Percentiles rank a stretch among this genome's conserved stretches.
These are phyloP conservation scores for Diaprepes abbreviatus DNA, from an alignment of 2,888 invertebrate genomes.

Conservation along the genomic window DNA sequence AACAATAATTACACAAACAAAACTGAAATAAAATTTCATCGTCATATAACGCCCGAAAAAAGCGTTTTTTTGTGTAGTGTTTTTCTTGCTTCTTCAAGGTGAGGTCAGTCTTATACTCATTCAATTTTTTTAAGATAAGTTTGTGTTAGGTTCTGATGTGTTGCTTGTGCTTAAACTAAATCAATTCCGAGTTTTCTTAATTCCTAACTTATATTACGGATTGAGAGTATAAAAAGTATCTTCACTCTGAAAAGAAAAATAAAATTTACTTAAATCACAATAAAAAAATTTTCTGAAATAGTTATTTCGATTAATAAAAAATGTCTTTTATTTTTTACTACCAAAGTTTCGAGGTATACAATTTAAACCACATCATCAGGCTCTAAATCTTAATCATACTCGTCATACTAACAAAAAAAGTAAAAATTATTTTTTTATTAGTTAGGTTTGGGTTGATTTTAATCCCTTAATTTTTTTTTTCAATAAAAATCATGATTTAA, in stretches of 20 bases:
- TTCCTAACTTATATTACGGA: conserved; percentile 48
- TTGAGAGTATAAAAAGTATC: conserved; percentile 52
- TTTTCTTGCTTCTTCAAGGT: conserved; percentile 26
- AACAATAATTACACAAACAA: conserved; percentile 57
- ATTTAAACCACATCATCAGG: too few relatives aligned
- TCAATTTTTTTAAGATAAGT: conserved; percentile 23
- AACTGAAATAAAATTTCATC: conserved; percentile 59
- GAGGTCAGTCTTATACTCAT: conserved; percentile 43
- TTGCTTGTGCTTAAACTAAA: conserved; percentile 34
- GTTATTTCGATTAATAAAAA: too few relatives aligned
- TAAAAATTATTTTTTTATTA: too few relatives aligned
- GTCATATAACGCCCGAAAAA: conserved; percentile 53
- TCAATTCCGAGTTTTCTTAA: conserved; percentile 49
- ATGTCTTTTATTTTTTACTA: too few relatives aligned
- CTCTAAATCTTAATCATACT: too few relatives aligned
- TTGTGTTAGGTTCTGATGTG: conserved; percentile 43
- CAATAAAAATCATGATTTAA: too few relatives aligned
- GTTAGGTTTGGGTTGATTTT: too few relatives aligned
- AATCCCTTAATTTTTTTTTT: too few relatives aligned
- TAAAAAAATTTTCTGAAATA: too few relatives aligned
- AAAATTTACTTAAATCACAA: too few relatives aligned
- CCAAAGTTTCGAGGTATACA: too few relatives aligned
- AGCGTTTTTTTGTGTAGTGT: conserved; percentile 34
- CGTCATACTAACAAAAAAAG: too few relatives aligned
- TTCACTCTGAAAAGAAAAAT: conserved; percentile 53